Evolutionary conservation across 2,888 invertebrate genomes (phyloP).

Genomic region (Diadromus collaris): DNA sequence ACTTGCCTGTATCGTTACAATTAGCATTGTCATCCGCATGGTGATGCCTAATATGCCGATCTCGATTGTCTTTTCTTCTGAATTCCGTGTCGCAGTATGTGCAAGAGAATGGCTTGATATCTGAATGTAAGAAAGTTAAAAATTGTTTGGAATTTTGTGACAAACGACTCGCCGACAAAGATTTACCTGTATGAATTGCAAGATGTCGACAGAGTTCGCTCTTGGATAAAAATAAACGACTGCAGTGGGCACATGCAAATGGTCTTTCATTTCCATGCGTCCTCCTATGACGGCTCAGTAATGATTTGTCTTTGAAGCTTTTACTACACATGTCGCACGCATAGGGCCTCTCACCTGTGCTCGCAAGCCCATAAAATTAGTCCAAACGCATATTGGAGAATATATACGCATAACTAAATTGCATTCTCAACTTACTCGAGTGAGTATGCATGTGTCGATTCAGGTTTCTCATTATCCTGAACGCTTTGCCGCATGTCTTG

Average conservation of each 20-base stretch:
- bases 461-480: slow-evolving; percentile 86
- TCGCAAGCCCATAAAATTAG: background rate
- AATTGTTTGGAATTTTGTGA: background rate
- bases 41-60: slow-evolving; percentile 88
- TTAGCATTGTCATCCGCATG: slow-evolving; percentile 81
- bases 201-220: slow-evolving; percentile 79
- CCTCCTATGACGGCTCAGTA: slow-evolving; percentile 78
- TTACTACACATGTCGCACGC: slow-evolving; percentile 77
- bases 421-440: slow-evolving; percentile 81
- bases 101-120: slow-evolving; percentile 87
- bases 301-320: slow-evolving; percentile 77
- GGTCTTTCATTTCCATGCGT: slow-evolving; percentile 79
- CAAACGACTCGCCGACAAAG: background rate
- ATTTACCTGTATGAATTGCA: slow-evolving; percentile 78
- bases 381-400: background rate
- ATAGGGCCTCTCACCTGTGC: slow-evolving; percentile 76
- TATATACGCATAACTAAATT: background rate
- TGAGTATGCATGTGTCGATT: slow-evolving; percentile 87
- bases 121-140: slow-evolving; percentile 78
- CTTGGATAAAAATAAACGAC: slow-evolving; percentile 78
- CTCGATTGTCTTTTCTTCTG: slow-evolving; percentile 89
- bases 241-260: slow-evolving; percentile 78
- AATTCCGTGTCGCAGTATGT: slow-evolving; percentile 87
- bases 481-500: slow-evolving; percentile 85
- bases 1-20: background rate